Evolutionary conservation across 2,113 vertebrate species (phyloP), one percentile per base, ranked within the genome.

Genomic region (Crotalus tigris): DNA sequence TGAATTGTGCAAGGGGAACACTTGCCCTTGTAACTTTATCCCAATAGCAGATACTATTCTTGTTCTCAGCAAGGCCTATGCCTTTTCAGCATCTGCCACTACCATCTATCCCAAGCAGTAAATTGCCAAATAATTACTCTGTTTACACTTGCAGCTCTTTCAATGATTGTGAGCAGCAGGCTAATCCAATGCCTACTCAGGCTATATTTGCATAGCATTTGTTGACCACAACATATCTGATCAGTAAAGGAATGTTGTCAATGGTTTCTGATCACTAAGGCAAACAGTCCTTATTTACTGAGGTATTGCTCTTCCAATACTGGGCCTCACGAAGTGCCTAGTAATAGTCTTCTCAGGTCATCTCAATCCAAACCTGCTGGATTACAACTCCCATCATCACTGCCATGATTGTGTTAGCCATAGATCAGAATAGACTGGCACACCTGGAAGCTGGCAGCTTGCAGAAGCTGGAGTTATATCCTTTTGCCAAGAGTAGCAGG

Each of bases 11-110:
- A 51, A 61, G 57, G 91, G 49, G 24, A 87, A 46, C 3, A 0
- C n/a, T 55, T 58, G 19, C 89, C 92, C 90, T 90, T 64, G 85
- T 86, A 94, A 89, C 0, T 0, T 1, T 26, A 9, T 46, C 92
- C 21, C 2, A 91, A 59, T 85, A 91, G 87, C 69, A 2, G 51
- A 94, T 53, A 89, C 75, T 92, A 93, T 4, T 95, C 90, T 44
- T 91, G 58, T 57, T 88, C 93, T 29, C 29, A 0, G 8, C 33
- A 10, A 89, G 29, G 21, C 85, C 3, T 0, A 89, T 58, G 46
- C 85, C 89, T 23, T 90, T 85, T 93, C 61, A 75, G 46, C 33
- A 87, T 1, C 12, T 46, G 81, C 75, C 89, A 85, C 87, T 6
- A 24, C 8, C 64, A 53, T 90, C 94, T 64, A 53, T 24, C 7